phyloP scores from a whole-genome alignment of 2,797 vertebrate genomes.

The Alcedo quadribrachys region DNA sequence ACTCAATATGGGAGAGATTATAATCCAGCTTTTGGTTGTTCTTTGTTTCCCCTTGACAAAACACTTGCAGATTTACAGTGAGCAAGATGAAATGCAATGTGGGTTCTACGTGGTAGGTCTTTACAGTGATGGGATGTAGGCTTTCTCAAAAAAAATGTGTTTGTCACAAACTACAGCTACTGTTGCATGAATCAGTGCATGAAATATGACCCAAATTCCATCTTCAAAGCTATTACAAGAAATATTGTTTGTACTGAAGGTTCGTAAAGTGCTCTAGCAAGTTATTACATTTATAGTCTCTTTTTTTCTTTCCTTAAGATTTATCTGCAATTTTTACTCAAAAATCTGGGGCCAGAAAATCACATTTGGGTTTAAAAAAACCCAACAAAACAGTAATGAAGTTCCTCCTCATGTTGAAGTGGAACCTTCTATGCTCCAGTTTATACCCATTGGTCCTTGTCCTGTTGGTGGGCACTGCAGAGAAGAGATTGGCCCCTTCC shows the following conservation, averaged over 20 bases:
- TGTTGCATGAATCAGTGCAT: neutral
- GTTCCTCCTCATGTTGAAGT: too few species aligned
- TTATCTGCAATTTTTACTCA: neutral
- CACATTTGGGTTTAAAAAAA: neutral
- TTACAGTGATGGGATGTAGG: neutral
- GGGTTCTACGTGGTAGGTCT: neutral
- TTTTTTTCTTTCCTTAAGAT: neutral
- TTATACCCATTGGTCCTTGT: too few species aligned
- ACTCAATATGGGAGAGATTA: neutral
- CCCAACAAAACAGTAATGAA: neutral
- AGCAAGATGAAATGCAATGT: neutral
- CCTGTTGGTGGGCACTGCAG: too few species aligned
- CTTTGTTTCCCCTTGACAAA: neutral
- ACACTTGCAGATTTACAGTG: neutral
- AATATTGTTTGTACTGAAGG: neutral
- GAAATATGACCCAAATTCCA: conserved; percentile 13
- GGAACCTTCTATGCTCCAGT: too few species aligned
- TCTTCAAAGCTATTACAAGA: conserved; percentile 20
- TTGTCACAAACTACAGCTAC: neutral
- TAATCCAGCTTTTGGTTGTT: neutral
- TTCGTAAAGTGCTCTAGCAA: neutral
- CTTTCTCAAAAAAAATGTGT: neutral
- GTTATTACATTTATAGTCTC: neutral
- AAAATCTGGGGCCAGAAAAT: neutral
- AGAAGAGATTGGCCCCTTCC: too few species aligned